Evolutionary conservation across 2,888 invertebrate genomes (phyloP), one percentile per base, ranked within the genome.

Genomic region (Drepana falcataria): DNA sequence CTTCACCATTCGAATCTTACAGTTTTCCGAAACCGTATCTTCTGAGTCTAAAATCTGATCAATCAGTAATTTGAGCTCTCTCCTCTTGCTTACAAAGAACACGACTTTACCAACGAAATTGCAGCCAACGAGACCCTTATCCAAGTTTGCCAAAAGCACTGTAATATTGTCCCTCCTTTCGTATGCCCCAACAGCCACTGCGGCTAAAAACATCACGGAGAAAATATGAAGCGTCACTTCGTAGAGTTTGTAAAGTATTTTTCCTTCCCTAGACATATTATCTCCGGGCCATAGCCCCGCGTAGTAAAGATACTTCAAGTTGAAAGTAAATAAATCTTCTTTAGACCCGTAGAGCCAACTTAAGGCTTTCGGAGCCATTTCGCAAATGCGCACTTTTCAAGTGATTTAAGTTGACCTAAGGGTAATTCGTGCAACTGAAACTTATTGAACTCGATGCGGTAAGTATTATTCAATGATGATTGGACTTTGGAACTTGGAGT

Each of bases 251-350:
- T 87, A 87, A 1, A 79, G 2, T 0, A 63, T 5, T 7, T 55
- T 55, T 54, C 73, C 64, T 3, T 54, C 61, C 49, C 49, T 56
- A 0, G 75, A 65, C 62, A 75, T 72, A 2, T 71, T 55, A 21
- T 81, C 65, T 9, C 68, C 62, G 0, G 83, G 82, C 88, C 88
- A 89, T 55, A 88, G 63, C 9, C 89, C 88, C 2, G 83, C 77
- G 2, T 67, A 63, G 56, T 71, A 77, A 35, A 89, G 72, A 56
- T 73, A 85, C 61, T 81, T 79, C 48, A 87, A 58, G 59, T 88
- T 88, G 47, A 83, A 79, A 48, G 77, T 73, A 58, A 87, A 85
- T 47, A 81, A 77, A 52, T 80, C 69, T 34, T 74, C 66, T 2
- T 66, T 51, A 2, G 51, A 55, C n/a, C 54, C 55, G 35, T 65